Percentiles rank a stretch among this genome's conserved stretches.
Conservation (phyloP, 2,888 invertebrate species). For the Stenoptilia bipunctidactyla region DNA sequence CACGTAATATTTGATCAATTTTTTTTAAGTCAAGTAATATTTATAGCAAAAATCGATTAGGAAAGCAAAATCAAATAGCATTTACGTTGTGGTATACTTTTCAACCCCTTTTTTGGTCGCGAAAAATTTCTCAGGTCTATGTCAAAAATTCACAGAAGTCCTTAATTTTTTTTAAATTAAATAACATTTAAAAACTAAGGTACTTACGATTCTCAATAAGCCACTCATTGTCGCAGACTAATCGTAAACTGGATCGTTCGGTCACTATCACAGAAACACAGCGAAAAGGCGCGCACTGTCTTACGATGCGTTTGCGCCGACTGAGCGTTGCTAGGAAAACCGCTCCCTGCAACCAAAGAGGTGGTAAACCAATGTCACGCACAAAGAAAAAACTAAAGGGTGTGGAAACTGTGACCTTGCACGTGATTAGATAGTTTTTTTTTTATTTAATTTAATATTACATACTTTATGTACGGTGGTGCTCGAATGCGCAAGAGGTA, state of each 20-base stretch:
- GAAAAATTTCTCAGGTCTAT: too few relatives aligned
- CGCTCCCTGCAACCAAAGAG: not conserved
- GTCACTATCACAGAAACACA: not conserved
- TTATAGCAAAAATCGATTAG: too few relatives aligned
- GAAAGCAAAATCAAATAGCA: too few relatives aligned
- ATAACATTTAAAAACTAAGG: not conserved
- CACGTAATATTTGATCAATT: too few relatives aligned
- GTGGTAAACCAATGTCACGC: conserved; percentile 1
- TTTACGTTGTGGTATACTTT: too few relatives aligned
- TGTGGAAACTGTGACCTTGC: not conserved
- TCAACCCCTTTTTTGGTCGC: too few relatives aligned
- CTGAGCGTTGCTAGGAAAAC: not conserved
- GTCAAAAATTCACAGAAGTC: too few relatives aligned
- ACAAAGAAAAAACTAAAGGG: not conserved
- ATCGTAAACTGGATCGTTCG: not conserved
- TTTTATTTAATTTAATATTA: not conserved
- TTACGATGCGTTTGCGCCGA: not conserved
- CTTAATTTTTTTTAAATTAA: too few relatives aligned
- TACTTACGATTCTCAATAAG: not conserved
- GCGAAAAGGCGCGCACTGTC: not conserved
- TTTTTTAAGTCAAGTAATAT: too few relatives aligned
- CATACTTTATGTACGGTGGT: not conserved
- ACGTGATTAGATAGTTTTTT: not conserved
- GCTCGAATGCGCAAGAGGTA: not conserved
- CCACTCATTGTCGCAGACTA: not conserved